Evolutionary conservation across 1,140 invertebrate species (phyloP).

Genomic region (Hylyphantes graminicola): DNA sequence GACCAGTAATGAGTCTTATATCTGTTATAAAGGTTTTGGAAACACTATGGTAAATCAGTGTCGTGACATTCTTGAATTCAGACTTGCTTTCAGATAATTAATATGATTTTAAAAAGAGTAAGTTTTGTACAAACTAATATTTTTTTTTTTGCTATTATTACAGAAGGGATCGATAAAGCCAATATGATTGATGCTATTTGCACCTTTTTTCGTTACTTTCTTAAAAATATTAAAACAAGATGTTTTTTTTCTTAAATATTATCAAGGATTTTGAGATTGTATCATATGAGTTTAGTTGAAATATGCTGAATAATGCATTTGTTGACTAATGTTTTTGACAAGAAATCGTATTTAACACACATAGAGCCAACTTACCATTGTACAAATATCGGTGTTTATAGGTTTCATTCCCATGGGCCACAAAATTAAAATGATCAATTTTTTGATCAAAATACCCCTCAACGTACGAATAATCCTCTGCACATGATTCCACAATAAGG

Average conservation of each 20-base stretch:
- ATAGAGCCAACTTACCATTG: slow-evolving; percentile 20
- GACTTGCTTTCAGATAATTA: no score
- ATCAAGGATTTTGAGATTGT: background rate
- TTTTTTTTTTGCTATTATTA: no score
- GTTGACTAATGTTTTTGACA: background rate
- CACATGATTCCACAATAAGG: background rate
- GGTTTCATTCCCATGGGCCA: slow-evolving; percentile 16
- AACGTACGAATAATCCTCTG: background rate
- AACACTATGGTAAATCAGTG: no score
- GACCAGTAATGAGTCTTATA: no score
- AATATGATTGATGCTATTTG: no score
- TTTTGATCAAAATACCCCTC: slow-evolving; percentile 42
- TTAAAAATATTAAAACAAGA: background rate
- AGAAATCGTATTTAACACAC: background rate
- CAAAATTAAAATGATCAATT: slow-evolving; percentile 47
- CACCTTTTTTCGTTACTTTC: background rate
- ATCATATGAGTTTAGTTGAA: background rate
- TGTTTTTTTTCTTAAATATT: background rate
- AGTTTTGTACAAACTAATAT: no score
- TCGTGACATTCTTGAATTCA: no score
- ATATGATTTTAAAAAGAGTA: no score
- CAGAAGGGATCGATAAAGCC: no score
- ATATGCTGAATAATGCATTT: background rate
- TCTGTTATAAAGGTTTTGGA: no score
- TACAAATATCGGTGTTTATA: slow-evolving; percentile 40